Evolutionary conservation across 2,888 invertebrate genomes (phyloP).

Genomic region (Philhelius pedissequus): DNA sequence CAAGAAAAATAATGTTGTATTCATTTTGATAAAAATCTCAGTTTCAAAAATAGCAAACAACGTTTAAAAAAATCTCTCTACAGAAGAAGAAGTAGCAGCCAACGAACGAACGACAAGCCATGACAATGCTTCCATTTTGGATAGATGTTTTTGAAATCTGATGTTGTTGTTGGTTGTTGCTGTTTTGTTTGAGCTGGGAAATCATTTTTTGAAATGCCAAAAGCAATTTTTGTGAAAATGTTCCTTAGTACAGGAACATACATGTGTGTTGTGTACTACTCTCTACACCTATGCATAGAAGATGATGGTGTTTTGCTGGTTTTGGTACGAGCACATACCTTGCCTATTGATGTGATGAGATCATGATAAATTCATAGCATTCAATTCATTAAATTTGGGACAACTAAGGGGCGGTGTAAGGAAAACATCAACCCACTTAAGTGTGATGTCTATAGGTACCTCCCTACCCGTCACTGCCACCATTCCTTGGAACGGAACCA

Average conservation of each 20-base stretch:
- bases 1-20: constrained; percentile 30
- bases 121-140: constrained; percentile 22
- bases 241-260: too few species aligned
- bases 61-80: constrained; percentile 6
- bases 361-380: constrained; percentile 38
- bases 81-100: not conserved
- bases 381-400: constrained; percentile 14
- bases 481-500: constrained; percentile 23
- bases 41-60: not conserved
- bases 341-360: constrained; percentile 45
- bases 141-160: not conserved
- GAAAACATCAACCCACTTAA: not conserved
- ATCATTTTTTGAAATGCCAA: constrained; percentile 47
- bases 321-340: not conserved
- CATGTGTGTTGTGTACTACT: too few species aligned
- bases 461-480: not conserved
- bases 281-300: too few species aligned
- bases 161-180: not conserved
- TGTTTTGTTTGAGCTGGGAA: not conserved
- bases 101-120: not conserved
- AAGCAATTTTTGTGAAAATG: constrained; percentile 40
- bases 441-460: not conserved
- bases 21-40: constrained; percentile 52
- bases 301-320: constrained; percentile 25
- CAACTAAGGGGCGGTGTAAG: not conserved